Evolutionary conservation across 2,888 invertebrate species (phyloP), one percentile per base, ranked within the genome.

Genomic region (Synanthedon andrenaeformis): DNA sequence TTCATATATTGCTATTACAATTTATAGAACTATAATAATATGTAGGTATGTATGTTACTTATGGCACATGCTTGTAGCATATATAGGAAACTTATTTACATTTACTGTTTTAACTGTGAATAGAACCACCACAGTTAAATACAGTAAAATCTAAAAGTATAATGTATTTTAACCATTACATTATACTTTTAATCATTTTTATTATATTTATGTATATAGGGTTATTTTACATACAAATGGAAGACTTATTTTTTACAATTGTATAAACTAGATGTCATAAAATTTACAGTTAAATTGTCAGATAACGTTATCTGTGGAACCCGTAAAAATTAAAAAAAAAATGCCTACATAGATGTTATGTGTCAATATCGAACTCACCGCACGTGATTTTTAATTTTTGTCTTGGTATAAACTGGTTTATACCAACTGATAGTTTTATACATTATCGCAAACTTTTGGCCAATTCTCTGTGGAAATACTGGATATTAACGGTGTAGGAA

Each of bases 51-150:
- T 35, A 35, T 35, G 35, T 35, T 35, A 76, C 73, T 75, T 82
- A 87, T 87, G 87, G 87, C 87, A 87, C 78, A 84, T 84, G 86
- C 87, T 85, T 82, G 80, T 59, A 87, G 84, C 85, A 85, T 74
- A 74, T 65, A 69, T 64, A 49, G 17, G 49, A 49, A 49, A 49
- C 3, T 14, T 75, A 80, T 79, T 67, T 77, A 79, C 75, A 79
- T 58, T 63, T 66, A 59, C 52, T 55, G 54, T 57, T 5, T 52
- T 55, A 55, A 49, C 60, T 70, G 66, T 61, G 10, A 2, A 41
- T 52, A 55, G 53, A 35, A 35, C 35, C 56, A 56, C 52, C 52
- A 56, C 53, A 50, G 52, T 53, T 55, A 53, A 54, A 53, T 53
- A 50, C 13, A 13, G n/a, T n/a, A 14, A 45, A 13, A 45, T 45